Base-by-base conservation (phyloP, 1,140 invertebrate genomes). In the Drosophila punjabiensis region DNA sequence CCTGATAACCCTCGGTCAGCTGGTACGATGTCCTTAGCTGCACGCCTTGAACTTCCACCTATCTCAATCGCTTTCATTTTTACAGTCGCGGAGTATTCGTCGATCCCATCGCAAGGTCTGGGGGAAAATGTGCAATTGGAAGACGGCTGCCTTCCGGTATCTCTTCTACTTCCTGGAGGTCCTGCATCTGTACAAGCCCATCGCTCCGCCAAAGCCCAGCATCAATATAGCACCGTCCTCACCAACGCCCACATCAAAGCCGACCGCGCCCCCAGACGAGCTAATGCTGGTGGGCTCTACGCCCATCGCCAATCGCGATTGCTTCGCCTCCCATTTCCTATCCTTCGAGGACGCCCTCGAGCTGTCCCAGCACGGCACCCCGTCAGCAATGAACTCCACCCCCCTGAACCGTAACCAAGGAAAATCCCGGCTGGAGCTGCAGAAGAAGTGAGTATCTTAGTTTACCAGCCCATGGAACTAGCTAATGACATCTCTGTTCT, bases 71-170 rank as follows among this genome's bases (percentile, higher is more conserved):
- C 6, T 4, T n/a, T 7, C 5, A n/a, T 3, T 28, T 37, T 47
- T 59, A 5, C 30, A 81, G 85, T 90, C 85, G 1, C 88, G 83
- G 30, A 85, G 78, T 52, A 76, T 92, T 53, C 74, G 90, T 20
- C 70, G 81, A 43, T 82, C 90, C 3, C 75, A 89, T 7, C 89
- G 82, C n/a, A 41, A 71, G 47, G 64, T 82, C 6, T 92, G 78
- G 84, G 71, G 75, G 9, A 92, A 89, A 91, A 66, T 93, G 74
- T 91, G 82, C 81, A 92, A 92, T 93, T 74, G 90, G 24, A 92
- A 78, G 74, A 64, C 71, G 33, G 30, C 64, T 10, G 81, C 85
- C 14, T 81, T 78, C 37, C 87, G 80, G 50, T 92, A 74, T 32
- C 28, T 93, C 2, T 71, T 82, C 13, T 92, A 84, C 41, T 59